Evolutionary conservation across 2,888 invertebrate species (phyloP).

Genomic region (Dryococelus australis): DNA sequence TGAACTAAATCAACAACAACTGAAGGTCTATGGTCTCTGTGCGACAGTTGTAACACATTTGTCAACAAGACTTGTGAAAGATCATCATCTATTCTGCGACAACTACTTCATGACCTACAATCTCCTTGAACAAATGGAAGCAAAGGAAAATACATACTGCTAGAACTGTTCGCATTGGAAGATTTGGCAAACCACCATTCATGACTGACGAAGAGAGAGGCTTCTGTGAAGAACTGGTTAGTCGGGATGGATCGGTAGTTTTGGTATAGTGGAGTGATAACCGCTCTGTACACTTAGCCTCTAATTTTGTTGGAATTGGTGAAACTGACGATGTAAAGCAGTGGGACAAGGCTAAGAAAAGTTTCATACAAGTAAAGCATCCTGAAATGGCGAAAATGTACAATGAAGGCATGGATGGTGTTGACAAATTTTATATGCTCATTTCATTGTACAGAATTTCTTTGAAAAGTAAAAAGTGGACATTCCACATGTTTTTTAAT

Average conservation of each 20-base stretch:
- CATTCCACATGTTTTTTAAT: constrained; percentile 43
- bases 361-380: constrained; percentile 46
- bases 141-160: constrained; percentile 34
- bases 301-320: background rate
- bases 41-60: constrained; percentile 44
- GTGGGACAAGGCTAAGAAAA: constrained; percentile 41
- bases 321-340: constrained; percentile 35
- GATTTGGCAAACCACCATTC: constrained; percentile 17
- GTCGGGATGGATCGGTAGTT: constrained; percentile 19
- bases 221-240: background rate
- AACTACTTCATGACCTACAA: constrained; percentile 46
- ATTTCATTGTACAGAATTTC: constrained; percentile 44
- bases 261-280: constrained; percentile 25
- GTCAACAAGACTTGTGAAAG: constrained; percentile 33
- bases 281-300: background rate
- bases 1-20: too few species aligned
- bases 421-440: constrained; percentile 47
- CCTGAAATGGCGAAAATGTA: constrained; percentile 49
- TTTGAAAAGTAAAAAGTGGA: constrained; percentile 46
- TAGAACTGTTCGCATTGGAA: background rate
- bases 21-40: background rate
- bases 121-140: constrained; percentile 40
- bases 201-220: background rate
- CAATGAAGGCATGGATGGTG: constrained; percentile 52
- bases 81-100: constrained; percentile 42